phyloP scores from a whole-genome alignment of 2,888 invertebrate genomes.

The Nemoura dubitans region DNA sequence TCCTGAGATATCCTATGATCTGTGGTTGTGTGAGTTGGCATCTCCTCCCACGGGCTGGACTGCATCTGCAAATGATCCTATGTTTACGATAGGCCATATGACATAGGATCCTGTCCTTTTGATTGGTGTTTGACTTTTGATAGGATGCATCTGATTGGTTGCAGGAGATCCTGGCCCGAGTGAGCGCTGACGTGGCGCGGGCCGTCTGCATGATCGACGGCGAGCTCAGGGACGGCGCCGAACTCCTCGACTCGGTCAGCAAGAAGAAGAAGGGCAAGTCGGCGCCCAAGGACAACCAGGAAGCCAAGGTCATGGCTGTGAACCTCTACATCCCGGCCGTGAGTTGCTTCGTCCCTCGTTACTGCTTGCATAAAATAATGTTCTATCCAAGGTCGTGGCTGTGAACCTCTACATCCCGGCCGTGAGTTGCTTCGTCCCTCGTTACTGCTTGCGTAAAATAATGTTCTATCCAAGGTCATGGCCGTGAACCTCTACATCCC shows the following conservation, averaged over 20 bases:
- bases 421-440: no score
- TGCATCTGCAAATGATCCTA: no score
- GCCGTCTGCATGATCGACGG: slow-evolving; percentile 80
- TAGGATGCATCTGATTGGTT: no score
- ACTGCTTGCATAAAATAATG: no score
- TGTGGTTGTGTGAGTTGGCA: no score
- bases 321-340: slow-evolving; percentile 77
- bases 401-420: slow-evolving; percentile 76
- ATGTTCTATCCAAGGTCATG: slow-evolving; percentile 65
- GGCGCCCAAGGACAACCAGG: neutral
- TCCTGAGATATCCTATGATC: no score
- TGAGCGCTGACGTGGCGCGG: slow-evolving; percentile 68
- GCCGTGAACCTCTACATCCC: slow-evolving; percentile 76
- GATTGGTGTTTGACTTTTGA: no score
- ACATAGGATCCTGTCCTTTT: no score
- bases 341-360: no score
- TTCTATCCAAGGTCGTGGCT: slow-evolving; percentile 66
- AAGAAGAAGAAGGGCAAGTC: slow-evolving; percentile 66
- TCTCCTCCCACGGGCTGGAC: no score
- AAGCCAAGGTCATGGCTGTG: slow-evolving; percentile 67
- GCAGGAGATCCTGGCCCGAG: slow-evolving; percentile 69
- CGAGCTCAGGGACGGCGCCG: slow-evolving; percentile 70
- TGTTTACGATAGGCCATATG: no score
- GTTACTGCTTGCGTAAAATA: no score
- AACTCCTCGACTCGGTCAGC: slow-evolving; percentile 70